Percentiles rank a stretch among this genome's conserved stretches.
Conservation (phyloP, 2,797 vertebrate species). For the Labeo calbasu region DNA sequence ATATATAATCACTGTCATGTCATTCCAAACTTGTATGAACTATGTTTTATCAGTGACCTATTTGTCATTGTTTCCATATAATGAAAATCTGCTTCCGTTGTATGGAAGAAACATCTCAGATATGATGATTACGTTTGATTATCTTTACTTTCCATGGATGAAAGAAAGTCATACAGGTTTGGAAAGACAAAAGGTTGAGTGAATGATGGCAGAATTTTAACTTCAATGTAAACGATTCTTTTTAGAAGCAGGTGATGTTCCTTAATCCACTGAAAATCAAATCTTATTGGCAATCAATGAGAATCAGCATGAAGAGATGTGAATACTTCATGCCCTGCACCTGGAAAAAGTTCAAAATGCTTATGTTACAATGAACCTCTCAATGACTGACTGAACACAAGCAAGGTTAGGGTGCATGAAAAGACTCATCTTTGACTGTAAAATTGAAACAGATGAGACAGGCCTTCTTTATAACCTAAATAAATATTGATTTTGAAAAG, state of each 20-base stretch:
- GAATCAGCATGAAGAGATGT: background rate
- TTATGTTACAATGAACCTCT: background rate
- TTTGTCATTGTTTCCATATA: background rate
- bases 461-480: constrained; percentile 11
- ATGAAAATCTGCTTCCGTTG: background rate
- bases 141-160: background rate
- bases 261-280: constrained; percentile 8
- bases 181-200: background rate
- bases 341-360: constrained; percentile 26
- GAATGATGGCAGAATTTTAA: background rate
- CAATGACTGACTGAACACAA: background rate
- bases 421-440: constrained; percentile 25
- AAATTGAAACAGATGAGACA: constrained; percentile 16
- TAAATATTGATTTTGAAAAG: constrained; percentile 32
- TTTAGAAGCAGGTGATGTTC: constrained; percentile 13
- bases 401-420: background rate
- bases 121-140: background rate
- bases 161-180: background rate
- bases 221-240: background rate
- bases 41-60: background rate
- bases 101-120: background rate
- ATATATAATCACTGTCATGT: background rate
- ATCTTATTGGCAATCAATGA: background rate
- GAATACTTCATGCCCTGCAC: background rate
- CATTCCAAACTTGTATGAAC: background rate